These are phyloP conservation scores for Tanypteryx hageni DNA, from an alignment of 2,888 invertebrate genomes.

Conservation along the genomic window DNA sequence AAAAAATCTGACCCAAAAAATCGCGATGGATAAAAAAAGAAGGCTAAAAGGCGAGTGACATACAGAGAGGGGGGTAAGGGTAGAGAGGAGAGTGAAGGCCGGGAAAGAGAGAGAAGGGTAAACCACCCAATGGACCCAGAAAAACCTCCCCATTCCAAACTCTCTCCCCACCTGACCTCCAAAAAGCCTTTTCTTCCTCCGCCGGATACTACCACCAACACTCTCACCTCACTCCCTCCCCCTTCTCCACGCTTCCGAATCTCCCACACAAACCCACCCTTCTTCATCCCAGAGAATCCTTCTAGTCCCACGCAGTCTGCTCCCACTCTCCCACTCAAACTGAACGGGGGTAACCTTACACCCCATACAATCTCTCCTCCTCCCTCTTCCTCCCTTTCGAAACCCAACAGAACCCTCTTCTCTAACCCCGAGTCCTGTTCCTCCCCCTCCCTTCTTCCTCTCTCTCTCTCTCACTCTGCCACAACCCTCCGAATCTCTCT, in stretches of 20 bases:
- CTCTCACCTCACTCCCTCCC: neutral
- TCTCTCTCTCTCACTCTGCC: neutral
- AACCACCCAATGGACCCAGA: slow-evolving; percentile 26
- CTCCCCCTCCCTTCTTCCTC: neutral
- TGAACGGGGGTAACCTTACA: slow-evolving; percentile 25
- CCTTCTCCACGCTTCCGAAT: neutral
- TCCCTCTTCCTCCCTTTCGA: neutral
- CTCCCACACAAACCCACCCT: neutral
- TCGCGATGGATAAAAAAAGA: slow-evolving; percentile 14
- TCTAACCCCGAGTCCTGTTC: neutral
- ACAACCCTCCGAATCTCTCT: neutral
- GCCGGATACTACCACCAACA: neutral
- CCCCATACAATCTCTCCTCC: neutral
- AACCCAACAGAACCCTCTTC: slow-evolving; percentile 39
- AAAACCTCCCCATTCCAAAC: neutral
- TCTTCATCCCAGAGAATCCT: neutral
- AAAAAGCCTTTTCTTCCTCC: slow-evolving; percentile 26
- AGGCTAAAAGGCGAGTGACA: slow-evolving; percentile 22
- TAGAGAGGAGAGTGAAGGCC: neutral
- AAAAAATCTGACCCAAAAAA: slow-evolving; percentile 17
- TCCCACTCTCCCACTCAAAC: neutral
- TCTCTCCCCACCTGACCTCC: neutral
- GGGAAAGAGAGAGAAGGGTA: neutral
- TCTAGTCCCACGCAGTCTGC: slow-evolving; percentile 17
- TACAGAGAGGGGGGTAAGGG: neutral